Percentiles rank a stretch among this genome's conserved stretches.
These are phyloP conservation scores for Hyperoodon ampullatus DNA, from an alignment of 2,113 vertebrate genomes.

Conservation along the genomic window DNA sequence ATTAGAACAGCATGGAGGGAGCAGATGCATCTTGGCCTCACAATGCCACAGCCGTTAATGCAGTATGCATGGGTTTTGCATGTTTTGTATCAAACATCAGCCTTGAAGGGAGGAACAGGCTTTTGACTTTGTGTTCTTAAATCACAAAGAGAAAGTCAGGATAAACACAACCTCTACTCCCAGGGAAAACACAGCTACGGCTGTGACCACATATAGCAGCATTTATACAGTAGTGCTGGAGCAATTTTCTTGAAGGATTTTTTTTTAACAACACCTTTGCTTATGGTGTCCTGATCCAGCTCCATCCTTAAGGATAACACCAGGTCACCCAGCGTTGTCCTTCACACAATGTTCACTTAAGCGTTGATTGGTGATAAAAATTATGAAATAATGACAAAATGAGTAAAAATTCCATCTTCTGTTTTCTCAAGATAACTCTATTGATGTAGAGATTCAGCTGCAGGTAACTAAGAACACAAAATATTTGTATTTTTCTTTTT, in stretches of 20 bases:
- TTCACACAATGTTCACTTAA: neutral
- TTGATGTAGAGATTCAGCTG: neutral
- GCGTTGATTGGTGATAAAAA: neutral
- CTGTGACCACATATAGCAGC: neutral
- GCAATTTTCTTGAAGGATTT: neutral
- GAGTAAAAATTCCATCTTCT: neutral
- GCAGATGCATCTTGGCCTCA: neutral
- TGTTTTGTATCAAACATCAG: neutral
- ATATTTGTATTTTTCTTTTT: neutral
- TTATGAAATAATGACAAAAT: neutral
- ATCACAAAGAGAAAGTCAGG: neutral
- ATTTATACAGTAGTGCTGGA: neutral
- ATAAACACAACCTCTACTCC: neutral
- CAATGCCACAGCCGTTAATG: fast-evolving
- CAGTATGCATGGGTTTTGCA: neutral
- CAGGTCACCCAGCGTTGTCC: neutral
- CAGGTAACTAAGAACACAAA: neutral
- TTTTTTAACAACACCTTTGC: neutral
- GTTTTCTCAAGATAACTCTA: neutral
- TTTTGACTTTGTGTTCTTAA: neutral
- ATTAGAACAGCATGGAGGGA: neutral
- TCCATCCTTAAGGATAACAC: neutral
- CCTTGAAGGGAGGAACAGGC: neutral
- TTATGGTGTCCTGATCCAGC: neutral
- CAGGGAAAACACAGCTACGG: neutral